Evolutionary conservation across 2,797 vertebrate species (phyloP).

Genomic region (Falco novaeseelandiae): DNA sequence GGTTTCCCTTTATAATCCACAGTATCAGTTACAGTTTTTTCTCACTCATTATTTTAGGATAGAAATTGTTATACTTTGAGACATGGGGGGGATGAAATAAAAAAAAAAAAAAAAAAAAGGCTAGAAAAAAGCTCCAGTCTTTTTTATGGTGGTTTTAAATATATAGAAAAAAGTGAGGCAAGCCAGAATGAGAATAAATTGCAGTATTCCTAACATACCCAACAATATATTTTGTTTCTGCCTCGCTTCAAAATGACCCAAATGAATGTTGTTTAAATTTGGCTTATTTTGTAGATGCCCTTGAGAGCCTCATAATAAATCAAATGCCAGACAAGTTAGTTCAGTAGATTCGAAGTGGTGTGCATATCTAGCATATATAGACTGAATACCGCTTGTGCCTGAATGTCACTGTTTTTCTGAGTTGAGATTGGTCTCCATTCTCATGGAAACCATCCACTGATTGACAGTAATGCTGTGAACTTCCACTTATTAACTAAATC

Average conservation of each 20-base stretch:
- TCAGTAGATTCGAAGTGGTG: slow-evolving; percentile 17
- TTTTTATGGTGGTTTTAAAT: background rate
- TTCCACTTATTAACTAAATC: slow-evolving; percentile 60
- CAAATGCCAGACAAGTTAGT: slow-evolving; percentile 25
- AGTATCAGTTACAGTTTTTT: background rate
- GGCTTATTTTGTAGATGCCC: slow-evolving; percentile 26
- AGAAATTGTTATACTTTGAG: background rate
- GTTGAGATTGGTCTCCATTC: slow-evolving; percentile 50
- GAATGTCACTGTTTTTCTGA: slow-evolving; percentile 31
- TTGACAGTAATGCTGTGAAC: slow-evolving; percentile 65
- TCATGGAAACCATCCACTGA: slow-evolving; percentile 65
- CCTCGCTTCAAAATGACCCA: slow-evolving; percentile 22
- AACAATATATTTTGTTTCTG: slow-evolving; percentile 25
- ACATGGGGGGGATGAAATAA: background rate
- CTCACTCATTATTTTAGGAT: background rate
- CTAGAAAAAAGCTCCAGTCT: background rate
- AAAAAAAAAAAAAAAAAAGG: background rate
- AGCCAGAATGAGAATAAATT: background rate
- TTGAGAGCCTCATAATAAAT: slow-evolving; percentile 48
- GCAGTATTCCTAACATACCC: background rate
- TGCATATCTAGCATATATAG: slow-evolving; percentile 11
- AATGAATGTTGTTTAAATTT: slow-evolving; percentile 47
- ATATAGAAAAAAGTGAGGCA: background rate
- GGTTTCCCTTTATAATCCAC: background rate
- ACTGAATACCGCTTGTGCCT: slow-evolving; percentile 23